Evolutionary conservation across 1,140 invertebrate species (phyloP).

Genomic region (Sinella curviseta): DNA sequence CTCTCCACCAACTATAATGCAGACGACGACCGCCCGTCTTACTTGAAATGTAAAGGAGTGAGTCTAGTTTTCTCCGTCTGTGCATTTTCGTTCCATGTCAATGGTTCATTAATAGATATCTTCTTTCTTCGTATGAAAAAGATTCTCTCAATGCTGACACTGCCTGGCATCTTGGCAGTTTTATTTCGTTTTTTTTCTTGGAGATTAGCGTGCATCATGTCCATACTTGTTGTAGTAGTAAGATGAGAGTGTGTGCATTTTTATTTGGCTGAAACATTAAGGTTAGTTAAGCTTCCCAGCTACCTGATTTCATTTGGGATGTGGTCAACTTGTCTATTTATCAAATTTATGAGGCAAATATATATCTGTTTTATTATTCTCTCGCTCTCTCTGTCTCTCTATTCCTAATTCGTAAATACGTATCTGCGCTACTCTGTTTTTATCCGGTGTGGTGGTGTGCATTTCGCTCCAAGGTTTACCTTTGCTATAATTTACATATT

Average conservation of each 20-base stretch:
- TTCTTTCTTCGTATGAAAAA: no score
- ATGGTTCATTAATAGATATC: conserved; percentile 26
- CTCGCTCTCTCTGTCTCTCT: no score
- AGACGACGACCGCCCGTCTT: not conserved
- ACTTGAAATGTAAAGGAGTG: no score
- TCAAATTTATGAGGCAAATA: conserved; percentile 23
- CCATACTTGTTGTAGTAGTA: not conserved
- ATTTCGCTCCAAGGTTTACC: conserved; percentile 19
- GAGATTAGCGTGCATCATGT: not conserved
- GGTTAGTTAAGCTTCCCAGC: not conserved
- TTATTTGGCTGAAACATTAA: conserved; percentile 1
- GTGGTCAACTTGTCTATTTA: conserved; percentile 24
- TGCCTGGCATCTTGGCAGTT: no score
- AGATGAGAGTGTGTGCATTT: not conserved
- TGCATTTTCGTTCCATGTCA: conserved; percentile 16
- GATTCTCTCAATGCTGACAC: no score
- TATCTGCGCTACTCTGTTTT: not conserved
- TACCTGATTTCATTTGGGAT: conserved; percentile 23
- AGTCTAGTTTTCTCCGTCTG: not conserved
- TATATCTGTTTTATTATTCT: not conserved
- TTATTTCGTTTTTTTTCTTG: not conserved
- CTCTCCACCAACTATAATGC: no score
- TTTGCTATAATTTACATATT: conserved; percentile 14
- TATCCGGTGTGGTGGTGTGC: not conserved
- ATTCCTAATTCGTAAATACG: not conserved